Percentiles rank a stretch among this genome's conserved stretches.
Conservation (phyloP, 2,113 vertebrate genomes). For the Coryphaenoides rupestris region DNA sequence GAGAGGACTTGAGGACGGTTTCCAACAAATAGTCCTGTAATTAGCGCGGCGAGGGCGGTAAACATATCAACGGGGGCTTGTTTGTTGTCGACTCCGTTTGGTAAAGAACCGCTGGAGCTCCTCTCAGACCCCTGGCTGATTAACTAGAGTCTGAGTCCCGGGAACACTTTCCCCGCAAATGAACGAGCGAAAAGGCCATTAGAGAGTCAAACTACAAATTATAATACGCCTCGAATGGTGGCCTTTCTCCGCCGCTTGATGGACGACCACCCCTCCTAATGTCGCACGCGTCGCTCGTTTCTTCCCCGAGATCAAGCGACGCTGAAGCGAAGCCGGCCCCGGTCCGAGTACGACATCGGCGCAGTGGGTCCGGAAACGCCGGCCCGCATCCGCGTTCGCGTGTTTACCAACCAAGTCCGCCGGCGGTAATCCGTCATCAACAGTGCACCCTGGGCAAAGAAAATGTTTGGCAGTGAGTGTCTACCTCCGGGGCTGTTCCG, state of each 20-base stretch:
- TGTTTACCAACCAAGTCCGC: neutral
- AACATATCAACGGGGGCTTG: slow-evolving; percentile 32
- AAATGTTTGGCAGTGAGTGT: neutral
- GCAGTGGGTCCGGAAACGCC: too few relatives aligned
- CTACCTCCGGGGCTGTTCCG: slow-evolving; percentile 3
- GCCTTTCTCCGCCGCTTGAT: slow-evolving; percentile 43
- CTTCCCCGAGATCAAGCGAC: too few relatives aligned
- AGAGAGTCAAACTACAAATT: slow-evolving; percentile 54
- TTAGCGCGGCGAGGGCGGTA: neutral
- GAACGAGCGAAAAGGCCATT: slow-evolving; percentile 30
- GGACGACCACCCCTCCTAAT: neutral
- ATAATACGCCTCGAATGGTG: slow-evolving; percentile 30
- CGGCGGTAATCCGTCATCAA: neutral
- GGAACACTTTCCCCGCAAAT: slow-evolving; percentile 4
- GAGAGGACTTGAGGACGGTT: neutral
- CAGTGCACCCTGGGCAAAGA: neutral
- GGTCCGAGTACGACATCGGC: too few relatives aligned
- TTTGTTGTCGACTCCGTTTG: slow-evolving; percentile 50
- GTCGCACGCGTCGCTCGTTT: too few relatives aligned
- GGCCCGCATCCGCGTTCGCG: too few relatives aligned
- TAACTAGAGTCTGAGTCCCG: slow-evolving; percentile 25
- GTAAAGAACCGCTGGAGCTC: slow-evolving; percentile 53
- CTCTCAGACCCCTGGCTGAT: neutral
- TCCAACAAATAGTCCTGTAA: neutral
- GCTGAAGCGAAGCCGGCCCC: too few relatives aligned